Evolutionary conservation across 2,888 invertebrate genomes (phyloP), one percentile per base, ranked within the genome.

Genomic region (Amphipyra tragopoginis): DNA sequence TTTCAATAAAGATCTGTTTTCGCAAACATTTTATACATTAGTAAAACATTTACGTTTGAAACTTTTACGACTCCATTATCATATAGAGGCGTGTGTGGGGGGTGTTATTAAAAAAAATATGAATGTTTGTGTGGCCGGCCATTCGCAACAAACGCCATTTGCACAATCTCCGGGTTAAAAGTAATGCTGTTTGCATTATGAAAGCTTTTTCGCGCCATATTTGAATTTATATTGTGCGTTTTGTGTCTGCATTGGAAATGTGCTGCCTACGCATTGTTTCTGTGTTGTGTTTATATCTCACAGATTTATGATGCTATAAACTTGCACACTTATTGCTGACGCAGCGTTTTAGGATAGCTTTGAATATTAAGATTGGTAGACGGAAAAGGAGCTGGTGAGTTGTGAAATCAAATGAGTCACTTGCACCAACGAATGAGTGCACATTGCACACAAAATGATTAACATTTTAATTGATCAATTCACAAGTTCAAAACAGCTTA

Each of bases 151-250:
- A 79, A 79, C 76, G 72, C 79, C 75, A 78, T 82, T 85, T 82
- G 67, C 82, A 79, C 81, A 80, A 80, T 80, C 79, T 77, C 71
- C 47, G 63, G 59, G 65, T 65, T 70, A 74, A 84, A 84, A 85
- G 80, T 82, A 81, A 86, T 84, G 80, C 80, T 86, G 84, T 88
- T 86, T 81, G 79, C 83, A 86, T 86, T 87, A 87, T 83, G 82
- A 83, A 85, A 83, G 76, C 75, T 74, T 77, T 82, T 83, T 75
- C 76, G 77, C 81, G 80, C 86, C 84, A 85, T 87, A 87, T 90
- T 86, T 85, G 85, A 86, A 86, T 89, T 84, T 88, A 84, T 85
- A 86, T 79, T 72, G 75, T 78, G 72, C 77, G 76, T 83, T 85
- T 83, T 81, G 85, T 84, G 82, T 79, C 72, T 71, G 82, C 83